A percentile compares a stretch with the other conserved stretches of the same genome.
phyloP scores from a whole-genome alignment of 1,140 invertebrate species.

The Adoxophyes honmai region DNA sequence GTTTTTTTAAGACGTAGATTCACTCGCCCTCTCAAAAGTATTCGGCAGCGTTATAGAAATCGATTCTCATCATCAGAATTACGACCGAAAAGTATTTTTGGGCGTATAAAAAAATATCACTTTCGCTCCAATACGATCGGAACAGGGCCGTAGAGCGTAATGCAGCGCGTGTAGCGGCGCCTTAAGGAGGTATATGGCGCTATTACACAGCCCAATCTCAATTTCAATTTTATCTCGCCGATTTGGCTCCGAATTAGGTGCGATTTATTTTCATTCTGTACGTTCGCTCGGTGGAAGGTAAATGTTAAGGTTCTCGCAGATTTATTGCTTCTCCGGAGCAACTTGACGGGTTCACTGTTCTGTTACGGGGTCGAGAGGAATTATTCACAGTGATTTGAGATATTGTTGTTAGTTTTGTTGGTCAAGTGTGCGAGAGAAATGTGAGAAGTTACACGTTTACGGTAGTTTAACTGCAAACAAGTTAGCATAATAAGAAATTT shows the following conservation, averaged over 20 bases:
- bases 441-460: too few relatives aligned
- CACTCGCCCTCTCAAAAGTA: too few relatives aligned
- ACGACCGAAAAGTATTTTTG: too few relatives aligned
- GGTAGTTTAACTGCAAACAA: too few relatives aligned
- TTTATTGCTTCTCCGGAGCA: conserved; percentile 12
- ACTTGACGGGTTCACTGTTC: conserved; percentile 1
- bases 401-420: neutral
- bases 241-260: conserved; percentile 43
- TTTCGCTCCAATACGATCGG: neutral
- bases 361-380: neutral
- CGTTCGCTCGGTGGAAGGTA: conserved; percentile 20
- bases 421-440: too few relatives aligned
- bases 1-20: too few relatives aligned
- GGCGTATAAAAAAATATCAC: too few relatives aligned
- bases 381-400: neutral
- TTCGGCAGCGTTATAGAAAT: too few relatives aligned
- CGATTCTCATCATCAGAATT: too few relatives aligned
- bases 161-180: neutral
- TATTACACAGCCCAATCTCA: conserved; percentile 39
- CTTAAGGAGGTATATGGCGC: conserved; percentile 20
- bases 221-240: conserved; percentile 50
- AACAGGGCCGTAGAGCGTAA: neutral
- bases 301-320: conserved; percentile 15
- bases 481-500: too few relatives aligned
- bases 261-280: conserved; percentile 46